phyloP scores from a whole-genome alignment of 2,797 vertebrate species.

The Chiroxiphia lanceolata region DNA sequence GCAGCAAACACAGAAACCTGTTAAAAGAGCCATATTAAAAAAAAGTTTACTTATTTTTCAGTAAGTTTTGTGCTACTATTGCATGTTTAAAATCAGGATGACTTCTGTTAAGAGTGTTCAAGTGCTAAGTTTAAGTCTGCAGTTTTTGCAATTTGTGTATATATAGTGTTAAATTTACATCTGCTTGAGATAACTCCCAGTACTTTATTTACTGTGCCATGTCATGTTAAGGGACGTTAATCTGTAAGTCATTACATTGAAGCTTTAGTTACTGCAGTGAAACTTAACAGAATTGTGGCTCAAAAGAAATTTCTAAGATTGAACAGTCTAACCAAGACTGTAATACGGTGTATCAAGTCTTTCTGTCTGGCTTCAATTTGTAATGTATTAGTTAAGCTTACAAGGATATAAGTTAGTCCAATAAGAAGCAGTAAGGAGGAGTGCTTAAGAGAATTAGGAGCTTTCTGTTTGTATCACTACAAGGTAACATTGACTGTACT shows the following conservation, averaged over 20 bases:
- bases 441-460: not conserved
- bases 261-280: not conserved
- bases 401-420: not conserved
- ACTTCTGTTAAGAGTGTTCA: not conserved
- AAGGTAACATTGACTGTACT: not conserved
- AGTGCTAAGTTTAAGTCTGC: not conserved
- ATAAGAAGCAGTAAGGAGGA: not conserved
- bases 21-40: not conserved
- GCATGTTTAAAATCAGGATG: not conserved
- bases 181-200: not conserved
- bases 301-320: not conserved
- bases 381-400: not conserved
- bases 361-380: not conserved
- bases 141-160: not conserved
- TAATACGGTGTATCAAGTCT: not conserved
- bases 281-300: not conserved
- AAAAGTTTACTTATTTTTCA: not conserved
- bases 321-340: not conserved
- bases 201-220: not conserved
- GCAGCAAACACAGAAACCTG: not conserved
- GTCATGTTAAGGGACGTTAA: constrained; percentile 14
- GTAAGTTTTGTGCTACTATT: not conserved
- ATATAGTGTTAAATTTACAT: not conserved
- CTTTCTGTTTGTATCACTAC: not conserved
- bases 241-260: not conserved